Evolutionary conservation across 2,113 vertebrate species (phyloP), one percentile per base, ranked within the genome.

Genomic region (Agapornis roseicollis): DNA sequence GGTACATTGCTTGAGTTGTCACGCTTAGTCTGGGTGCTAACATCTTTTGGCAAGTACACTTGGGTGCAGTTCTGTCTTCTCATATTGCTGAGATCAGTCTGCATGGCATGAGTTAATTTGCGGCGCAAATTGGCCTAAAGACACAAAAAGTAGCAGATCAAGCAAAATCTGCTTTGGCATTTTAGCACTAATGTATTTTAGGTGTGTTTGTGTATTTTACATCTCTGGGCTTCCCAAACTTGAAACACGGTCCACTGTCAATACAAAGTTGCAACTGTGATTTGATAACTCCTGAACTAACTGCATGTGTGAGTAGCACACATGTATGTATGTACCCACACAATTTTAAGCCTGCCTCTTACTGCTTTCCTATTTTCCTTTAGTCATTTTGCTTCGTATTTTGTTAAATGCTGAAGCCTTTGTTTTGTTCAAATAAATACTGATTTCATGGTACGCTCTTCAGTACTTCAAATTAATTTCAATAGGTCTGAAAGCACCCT

Each of bases 81-180:
- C 98, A 99, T 98, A 76, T 99, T 98, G 95, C 99, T 99, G 90
- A 98, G 95, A 41, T 99, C 89, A 11, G 99, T 99, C 96, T 99
- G 99, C 58, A 97, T 71, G 1, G 98, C 98, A 13, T 95, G 98
- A 7, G 99, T 99, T 46, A 98, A 93, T 96, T 97, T 99, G 83
- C 93, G 97, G 19, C 96, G 98, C 79, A 99, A 93, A 94, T 99
- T 98, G 47, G 99, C 98, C 99, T 99, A 55, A 61, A 77, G 33
- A 94, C 50, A 86, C 84, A 90, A 53, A 52, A 68, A 95, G 7
- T 29, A 91, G 28, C 60, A 18, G 41, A 80, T 74, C 42, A 87
- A 63, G 33, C 33, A 81, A 60, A 60, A 44, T 77, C 53, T 49
- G 29, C 5, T 52, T 61, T 11, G 22, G 46, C 17, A 24, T 63